Evolutionary conservation across 2,888 invertebrate species (phyloP).

Genomic region (Agrypnus murinus): DNA sequence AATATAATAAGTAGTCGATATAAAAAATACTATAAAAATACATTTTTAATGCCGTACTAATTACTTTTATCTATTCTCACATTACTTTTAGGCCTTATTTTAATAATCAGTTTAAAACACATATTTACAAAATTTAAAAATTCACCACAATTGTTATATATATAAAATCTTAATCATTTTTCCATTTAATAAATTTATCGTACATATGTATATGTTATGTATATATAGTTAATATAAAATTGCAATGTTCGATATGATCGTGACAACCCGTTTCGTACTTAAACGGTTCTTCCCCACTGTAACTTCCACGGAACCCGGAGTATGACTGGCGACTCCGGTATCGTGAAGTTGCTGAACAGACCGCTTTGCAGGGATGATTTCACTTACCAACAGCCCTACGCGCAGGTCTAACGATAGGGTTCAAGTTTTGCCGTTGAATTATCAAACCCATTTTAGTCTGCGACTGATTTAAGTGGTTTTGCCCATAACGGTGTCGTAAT

Average conservation of each 20-base stretch:
- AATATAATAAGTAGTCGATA: not conserved
- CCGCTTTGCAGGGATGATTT: slow-evolving; percentile 53
- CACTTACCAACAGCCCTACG: slow-evolving; percentile 46
- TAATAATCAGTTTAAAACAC: not conserved
- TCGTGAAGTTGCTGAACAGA: slow-evolving; percentile 50
- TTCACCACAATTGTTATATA: no score
- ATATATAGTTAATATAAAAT: slow-evolving; percentile 21
- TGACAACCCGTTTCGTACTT: slow-evolving; percentile 10
- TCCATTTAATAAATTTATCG: slow-evolving; percentile 1
- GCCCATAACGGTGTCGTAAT: slow-evolving; percentile 43
- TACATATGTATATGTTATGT: not conserved
- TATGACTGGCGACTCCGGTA: slow-evolving; percentile 50
- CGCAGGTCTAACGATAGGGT: slow-evolving; percentile 50
- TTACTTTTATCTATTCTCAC: not conserved
- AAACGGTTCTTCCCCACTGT: slow-evolving; percentile 2
- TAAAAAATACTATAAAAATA: slow-evolving; percentile 28
- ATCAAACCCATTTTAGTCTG: slow-evolving; percentile 49
- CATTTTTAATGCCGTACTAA: slow-evolving; percentile 16
- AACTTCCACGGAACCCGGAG: slow-evolving; percentile 44
- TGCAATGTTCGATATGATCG: slow-evolving; percentile 30
- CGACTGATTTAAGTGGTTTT: slow-evolving; percentile 45
- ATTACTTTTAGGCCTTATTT: slow-evolving; percentile 7
- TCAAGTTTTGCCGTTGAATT: slow-evolving; percentile 40
- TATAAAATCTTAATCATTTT: no score
- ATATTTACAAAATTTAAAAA: not conserved